These are phyloP conservation scores for Zele albiditarsus DNA, from an alignment of 2,888 invertebrate genomes.

Conservation along the genomic window DNA sequence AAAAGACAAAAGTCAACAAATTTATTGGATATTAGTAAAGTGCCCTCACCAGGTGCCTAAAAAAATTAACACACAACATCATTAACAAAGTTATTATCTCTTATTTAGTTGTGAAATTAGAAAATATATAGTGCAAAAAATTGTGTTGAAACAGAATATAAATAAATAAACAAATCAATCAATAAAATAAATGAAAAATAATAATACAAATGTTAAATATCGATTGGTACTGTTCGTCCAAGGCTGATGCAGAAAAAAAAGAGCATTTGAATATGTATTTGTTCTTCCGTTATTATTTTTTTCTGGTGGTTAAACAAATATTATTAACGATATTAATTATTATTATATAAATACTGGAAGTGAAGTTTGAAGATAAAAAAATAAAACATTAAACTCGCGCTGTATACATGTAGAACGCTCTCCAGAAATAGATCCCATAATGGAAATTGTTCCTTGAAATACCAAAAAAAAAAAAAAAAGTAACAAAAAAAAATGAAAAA, in stretches of 20 bases:
- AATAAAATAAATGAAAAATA: neutral
- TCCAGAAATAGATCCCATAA: neutral
- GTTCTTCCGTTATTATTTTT: neutral
- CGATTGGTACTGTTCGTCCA: neutral
- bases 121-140: neutral
- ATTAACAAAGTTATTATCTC: conserved; percentile 13
- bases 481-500: neutral
- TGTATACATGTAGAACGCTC: neutral
- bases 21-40: neutral
- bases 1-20: neutral
- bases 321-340: neutral
- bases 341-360: neutral
- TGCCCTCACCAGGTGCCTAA: conserved; percentile 11
- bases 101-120: neutral
- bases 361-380: neutral
- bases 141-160: neutral
- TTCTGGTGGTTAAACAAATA: neutral
- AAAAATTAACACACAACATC: neutral
- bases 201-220: neutral
- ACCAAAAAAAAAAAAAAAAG: conserved; percentile 4
- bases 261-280: neutral
- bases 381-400: neutral
- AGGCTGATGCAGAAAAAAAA: neutral
- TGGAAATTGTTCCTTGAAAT: conserved; percentile 8
- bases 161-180: neutral